phyloP scores from a whole-genome alignment of 1,140 invertebrate species.

The Oryctes rhinoceros region DNA sequence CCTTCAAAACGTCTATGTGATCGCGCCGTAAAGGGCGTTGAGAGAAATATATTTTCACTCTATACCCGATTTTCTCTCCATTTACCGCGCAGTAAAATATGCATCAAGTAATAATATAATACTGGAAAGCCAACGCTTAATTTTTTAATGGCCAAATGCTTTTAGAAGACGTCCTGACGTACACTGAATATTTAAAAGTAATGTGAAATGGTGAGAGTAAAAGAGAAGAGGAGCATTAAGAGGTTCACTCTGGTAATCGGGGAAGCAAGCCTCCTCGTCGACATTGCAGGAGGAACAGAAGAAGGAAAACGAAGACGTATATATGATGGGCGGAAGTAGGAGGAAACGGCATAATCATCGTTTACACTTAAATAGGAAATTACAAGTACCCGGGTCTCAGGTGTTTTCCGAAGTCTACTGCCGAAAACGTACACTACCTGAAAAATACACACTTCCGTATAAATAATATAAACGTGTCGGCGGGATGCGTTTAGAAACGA shows the following conservation, averaged over 20 bases:
- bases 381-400: slow-evolving; percentile 27
- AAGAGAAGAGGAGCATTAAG: slow-evolving; percentile 33
- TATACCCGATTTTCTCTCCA: slow-evolving; percentile 46
- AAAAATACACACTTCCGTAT: slow-evolving; percentile 31
- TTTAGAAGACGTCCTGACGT: slow-evolving; percentile 60
- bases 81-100: slow-evolving; percentile 56
- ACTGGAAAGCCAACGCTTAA: slow-evolving; percentile 57
- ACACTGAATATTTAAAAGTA: slow-evolving; percentile 61
- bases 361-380: slow-evolving; percentile 40
- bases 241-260: slow-evolving; percentile 11
- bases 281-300: not conserved
- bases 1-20: slow-evolving; percentile 7
- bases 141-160: slow-evolving; percentile 63
- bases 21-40: slow-evolving; percentile 27
- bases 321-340: not conserved
- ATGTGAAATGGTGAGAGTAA: slow-evolving; percentile 44
- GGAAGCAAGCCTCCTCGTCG: not conserved
- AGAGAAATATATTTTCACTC: slow-evolving; percentile 34
- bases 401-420: not conserved
- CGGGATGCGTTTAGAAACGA: slow-evolving; percentile 25
- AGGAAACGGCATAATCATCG: slow-evolving; percentile 37
- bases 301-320: not conserved
- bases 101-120: slow-evolving; percentile 62
- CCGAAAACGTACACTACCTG: slow-evolving; percentile 35
- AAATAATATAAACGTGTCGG: slow-evolving; percentile 43